Percentiles rank a stretch among this genome's conserved stretches.
phyloP scores from a whole-genome alignment of 2,113 vertebrate species.

The Chamaetylas fuelleborni region DNA sequence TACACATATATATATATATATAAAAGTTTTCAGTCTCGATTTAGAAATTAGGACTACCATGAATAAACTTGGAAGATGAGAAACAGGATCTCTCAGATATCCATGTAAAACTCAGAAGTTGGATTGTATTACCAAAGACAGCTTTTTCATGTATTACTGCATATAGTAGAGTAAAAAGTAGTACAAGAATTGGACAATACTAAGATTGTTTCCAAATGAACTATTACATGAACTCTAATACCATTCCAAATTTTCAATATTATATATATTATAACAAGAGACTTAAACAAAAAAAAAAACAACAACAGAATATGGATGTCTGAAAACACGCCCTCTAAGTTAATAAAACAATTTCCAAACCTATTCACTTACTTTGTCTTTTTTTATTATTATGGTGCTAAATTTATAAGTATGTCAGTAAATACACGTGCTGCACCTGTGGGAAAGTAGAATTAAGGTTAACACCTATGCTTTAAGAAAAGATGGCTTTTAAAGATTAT shows the following conservation, averaged over 20 bases:
- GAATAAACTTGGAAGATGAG: not conserved
- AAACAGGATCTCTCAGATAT: not conserved
- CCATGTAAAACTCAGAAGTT: not conserved
- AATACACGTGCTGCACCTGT: not conserved
- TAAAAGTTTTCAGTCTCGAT: not conserved
- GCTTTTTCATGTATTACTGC: not conserved
- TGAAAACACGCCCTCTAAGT: not conserved
- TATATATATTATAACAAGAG: not conserved
- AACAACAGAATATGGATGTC: not conserved
- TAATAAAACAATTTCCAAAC: not conserved
- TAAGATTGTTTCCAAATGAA: not conserved
- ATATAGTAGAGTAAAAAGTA: not conserved
- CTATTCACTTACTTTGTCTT: not conserved
- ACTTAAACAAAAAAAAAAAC: not conserved
- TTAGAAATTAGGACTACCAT: not conserved
- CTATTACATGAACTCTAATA: not conserved
- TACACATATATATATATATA: too few species aligned
- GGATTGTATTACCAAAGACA: not conserved
- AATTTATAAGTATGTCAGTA: not conserved
- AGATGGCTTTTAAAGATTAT: conserved; percentile 3
- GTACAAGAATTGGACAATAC: not conserved
- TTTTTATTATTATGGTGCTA: not conserved
- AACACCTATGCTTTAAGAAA: conserved; percentile 20
- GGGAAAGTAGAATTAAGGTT: not conserved
- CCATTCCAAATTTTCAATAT: not conserved